Evolutionary conservation across 2,113 vertebrate genomes (phyloP).

Genomic region (Ivindomyrus marchei): DNA sequence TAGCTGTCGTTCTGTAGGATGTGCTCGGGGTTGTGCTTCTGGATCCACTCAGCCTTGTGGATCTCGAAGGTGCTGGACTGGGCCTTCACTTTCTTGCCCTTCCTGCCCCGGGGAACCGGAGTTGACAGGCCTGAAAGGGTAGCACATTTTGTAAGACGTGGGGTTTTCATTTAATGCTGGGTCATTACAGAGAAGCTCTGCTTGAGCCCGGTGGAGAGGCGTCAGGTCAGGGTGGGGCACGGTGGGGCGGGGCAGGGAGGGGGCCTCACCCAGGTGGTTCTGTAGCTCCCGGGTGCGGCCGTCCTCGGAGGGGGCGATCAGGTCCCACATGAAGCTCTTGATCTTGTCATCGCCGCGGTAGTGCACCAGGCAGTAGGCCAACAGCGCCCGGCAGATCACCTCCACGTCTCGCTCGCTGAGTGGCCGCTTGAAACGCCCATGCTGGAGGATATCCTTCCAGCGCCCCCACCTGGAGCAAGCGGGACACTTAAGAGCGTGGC

Average conservation of each 20-base stretch:
- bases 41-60: conserved; percentile 95
- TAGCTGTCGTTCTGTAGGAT: conserved; percentile 94
- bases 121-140: conserved; percentile 75
- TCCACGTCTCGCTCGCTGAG: conserved; percentile 88
- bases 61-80: conserved; percentile 93
- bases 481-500: not conserved
- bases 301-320: conserved; percentile 88
- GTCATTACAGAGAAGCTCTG: not conserved
- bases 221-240: not conserved
- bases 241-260: too few relatives aligned
- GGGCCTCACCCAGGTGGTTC: conserved; percentile 78
- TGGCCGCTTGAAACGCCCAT: conserved; percentile 93
- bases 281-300: conserved; percentile 87
- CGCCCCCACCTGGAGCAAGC: conserved; percentile 79
- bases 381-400: conserved; percentile 84
- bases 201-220: not conserved
- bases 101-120: conserved; percentile 89
- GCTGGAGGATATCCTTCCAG: conserved; percentile 92
- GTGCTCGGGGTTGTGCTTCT: conserved; percentile 95
- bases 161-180: not conserved
- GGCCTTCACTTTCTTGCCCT: conserved; percentile 95
- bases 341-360: conserved; percentile 97
- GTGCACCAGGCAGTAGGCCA: conserved; percentile 90
- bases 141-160: not conserved
- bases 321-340: conserved; percentile 98